A percentile compares a stretch with the other conserved stretches of the same genome.
Evolutionary conservation across 2,888 invertebrate species (phyloP).

Genomic region (Eupithecia centaureata): DNA sequence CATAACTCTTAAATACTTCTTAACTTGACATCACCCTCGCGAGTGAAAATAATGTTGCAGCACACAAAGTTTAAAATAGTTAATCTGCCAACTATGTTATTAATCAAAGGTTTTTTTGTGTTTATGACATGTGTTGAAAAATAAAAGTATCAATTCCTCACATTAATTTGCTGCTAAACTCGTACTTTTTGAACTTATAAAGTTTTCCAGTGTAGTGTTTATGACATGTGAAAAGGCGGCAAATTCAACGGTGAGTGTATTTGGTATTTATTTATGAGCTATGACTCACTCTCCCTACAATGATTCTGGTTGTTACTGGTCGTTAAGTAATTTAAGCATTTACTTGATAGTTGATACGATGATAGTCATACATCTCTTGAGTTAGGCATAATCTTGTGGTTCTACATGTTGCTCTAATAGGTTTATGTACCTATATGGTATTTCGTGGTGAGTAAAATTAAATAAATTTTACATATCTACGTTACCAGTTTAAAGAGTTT

Average conservation of each 20-base stretch:
- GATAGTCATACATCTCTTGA: neutral
- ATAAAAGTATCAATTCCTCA: neutral
- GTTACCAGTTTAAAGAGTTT: neutral
- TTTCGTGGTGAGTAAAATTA: neutral
- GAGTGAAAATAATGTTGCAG: neutral
- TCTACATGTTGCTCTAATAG: neutral
- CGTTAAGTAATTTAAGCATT: constrained; percentile 6
- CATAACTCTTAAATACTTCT: neutral
- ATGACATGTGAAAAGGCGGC: constrained; percentile 53
- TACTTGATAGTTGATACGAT: neutral
- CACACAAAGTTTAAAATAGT: neutral
- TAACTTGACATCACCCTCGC: neutral
- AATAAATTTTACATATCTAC: neutral
- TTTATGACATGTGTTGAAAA: neutral
- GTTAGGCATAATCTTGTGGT: neutral
- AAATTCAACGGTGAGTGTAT: constrained; percentile 55
- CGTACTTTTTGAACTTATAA: neutral
- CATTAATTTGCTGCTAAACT: neutral
- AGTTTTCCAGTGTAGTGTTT: neutral
- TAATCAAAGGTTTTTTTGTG: neutral
- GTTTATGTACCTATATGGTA: neutral
- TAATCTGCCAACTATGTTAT: too few relatives aligned
- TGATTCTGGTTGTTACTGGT: constrained; percentile 40
- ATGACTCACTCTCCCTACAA: constrained; percentile 57
- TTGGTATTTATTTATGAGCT: constrained; percentile 40